phyloP scores from a whole-genome alignment of 1,140 invertebrate species.

The Copidosoma floridanum region DNA sequence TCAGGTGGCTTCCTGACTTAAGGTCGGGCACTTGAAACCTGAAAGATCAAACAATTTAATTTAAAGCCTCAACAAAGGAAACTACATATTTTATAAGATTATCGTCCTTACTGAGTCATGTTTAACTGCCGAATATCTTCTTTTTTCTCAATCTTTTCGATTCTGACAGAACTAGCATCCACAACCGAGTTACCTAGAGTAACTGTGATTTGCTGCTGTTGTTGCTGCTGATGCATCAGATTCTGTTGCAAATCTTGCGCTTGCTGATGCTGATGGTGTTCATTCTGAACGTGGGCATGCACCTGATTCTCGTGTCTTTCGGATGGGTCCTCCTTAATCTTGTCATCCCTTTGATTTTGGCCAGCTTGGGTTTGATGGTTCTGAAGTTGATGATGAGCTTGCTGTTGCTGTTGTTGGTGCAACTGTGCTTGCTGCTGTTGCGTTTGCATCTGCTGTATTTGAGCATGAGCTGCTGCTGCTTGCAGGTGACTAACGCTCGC shows the following conservation, averaged over 20 bases:
- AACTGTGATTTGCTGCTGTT: conserved; percentile 46
- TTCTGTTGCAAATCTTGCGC: conserved; percentile 53
- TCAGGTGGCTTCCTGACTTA: conserved; percentile 61
- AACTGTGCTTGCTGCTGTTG: conserved; percentile 48
- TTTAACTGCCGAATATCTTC: conserved; percentile 53
- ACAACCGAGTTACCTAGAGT: conserved; percentile 40
- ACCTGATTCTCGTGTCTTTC: conserved; percentile 52
- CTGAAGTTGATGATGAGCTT: conserved; percentile 51
- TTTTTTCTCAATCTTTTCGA: conserved; percentile 49
- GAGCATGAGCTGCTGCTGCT: conserved; percentile 54
- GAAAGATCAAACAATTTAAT: conserved; percentile 25
- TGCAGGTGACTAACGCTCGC: conserved; percentile 51
- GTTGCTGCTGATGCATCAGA: conserved; percentile 51
- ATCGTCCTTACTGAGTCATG: conserved; percentile 52
- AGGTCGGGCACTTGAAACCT: conserved; percentile 56
- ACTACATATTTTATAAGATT: neutral
- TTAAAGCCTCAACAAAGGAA: neutral
- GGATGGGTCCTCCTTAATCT: conserved; percentile 51
- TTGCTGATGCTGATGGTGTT: conserved; percentile 50
- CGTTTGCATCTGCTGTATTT: conserved; percentile 52
- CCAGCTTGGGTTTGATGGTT: conserved; percentile 46
- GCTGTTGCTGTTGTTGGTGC: conserved; percentile 40
- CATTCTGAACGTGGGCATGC: conserved; percentile 52
- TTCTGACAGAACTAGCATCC: conserved; percentile 42
- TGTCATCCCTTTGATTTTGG: conserved; percentile 50